Percentiles rank a stretch among this genome's conserved stretches.
Evolutionary conservation across 2,113 vertebrate species (phyloP).

Genomic region (Cavia porcellus): DNA sequence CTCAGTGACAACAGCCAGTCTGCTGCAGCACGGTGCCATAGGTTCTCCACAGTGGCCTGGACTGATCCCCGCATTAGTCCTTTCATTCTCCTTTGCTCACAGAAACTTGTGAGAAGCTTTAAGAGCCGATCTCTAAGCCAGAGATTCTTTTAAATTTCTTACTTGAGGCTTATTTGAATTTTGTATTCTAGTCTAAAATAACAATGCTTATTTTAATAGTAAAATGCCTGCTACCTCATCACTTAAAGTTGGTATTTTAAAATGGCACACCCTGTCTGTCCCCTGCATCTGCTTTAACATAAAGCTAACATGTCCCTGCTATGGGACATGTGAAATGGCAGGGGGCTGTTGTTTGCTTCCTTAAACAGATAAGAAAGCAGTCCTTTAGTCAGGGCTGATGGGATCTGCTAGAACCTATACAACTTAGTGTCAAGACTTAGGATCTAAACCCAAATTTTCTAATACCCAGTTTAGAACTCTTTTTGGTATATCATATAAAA

Average conservation of each 20-base stretch:
- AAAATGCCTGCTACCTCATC: background rate
- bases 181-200: slow-evolving; percentile 2
- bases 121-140: background rate
- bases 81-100: slow-evolving; percentile 14
- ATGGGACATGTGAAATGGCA: background rate
- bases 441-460: background rate
- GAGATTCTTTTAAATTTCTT: slow-evolving; percentile 35
- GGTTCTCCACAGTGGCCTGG: background rate
- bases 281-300: background rate
- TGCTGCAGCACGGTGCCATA: background rate
- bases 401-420: background rate
- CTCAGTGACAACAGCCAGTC: background rate
- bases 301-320: background rate
- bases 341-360: background rate
- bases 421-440: background rate
- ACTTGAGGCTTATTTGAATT: slow-evolving; percentile 31
- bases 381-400: background rate
- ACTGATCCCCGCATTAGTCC: background rate
- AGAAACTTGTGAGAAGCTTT: slow-evolving; percentile 24
- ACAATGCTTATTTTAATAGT: background rate
- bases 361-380: background rate
- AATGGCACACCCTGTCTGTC: background rate
- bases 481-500: background rate
- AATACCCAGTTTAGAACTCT: background rate
- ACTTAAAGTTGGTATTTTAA: slow-evolving; percentile 25